Conservation (phyloP, 2,797 vertebrate species). For the Spizella passerina region DNA sequence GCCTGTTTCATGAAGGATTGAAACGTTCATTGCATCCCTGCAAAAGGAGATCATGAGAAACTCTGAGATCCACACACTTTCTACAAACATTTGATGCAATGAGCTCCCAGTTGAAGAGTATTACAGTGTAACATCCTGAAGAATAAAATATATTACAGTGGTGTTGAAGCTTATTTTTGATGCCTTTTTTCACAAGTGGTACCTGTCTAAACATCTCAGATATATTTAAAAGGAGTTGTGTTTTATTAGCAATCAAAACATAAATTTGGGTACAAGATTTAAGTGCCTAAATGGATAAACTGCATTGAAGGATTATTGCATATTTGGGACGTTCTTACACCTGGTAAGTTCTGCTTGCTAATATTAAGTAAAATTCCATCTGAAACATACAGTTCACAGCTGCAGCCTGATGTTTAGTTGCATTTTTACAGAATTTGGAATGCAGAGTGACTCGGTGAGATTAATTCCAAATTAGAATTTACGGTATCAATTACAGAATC, state of each 20-base stretch:
- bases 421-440: background rate
- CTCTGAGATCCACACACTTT: slow-evolving; percentile 78
- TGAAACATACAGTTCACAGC: background rate
- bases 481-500: background rate
- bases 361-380: slow-evolving; percentile 30
- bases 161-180: slow-evolving; percentile 81
- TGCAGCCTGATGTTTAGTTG: background rate
- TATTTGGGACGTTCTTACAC: slow-evolving; percentile 47
- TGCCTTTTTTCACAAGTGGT: slow-evolving; percentile 87
- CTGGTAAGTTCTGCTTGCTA: slow-evolving; percentile 70
- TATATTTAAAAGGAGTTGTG: slow-evolving; percentile 69
- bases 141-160: slow-evolving; percentile 82
- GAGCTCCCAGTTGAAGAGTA: slow-evolving; percentile 73
- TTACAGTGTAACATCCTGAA: slow-evolving; percentile 83
- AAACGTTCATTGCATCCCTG: slow-evolving; percentile 68
- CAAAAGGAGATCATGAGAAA: slow-evolving; percentile 49
- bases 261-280: slow-evolving; percentile 73
- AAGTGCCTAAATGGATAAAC: slow-evolving; percentile 84
- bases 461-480: slow-evolving; percentile 11
- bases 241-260: slow-evolving; percentile 64
- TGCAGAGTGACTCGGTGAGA: slow-evolving; percentile 13
- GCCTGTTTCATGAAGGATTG: slow-evolving; percentile 79
- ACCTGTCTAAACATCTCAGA: slow-evolving; percentile 71
- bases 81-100: slow-evolving; percentile 69
- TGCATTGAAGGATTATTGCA: slow-evolving; percentile 4